A percentile compares a stretch with the other conserved stretches of the same genome.
phyloP scores from a whole-genome alignment of 1,140 invertebrate genomes.

The Papilio xuthus region DNA sequence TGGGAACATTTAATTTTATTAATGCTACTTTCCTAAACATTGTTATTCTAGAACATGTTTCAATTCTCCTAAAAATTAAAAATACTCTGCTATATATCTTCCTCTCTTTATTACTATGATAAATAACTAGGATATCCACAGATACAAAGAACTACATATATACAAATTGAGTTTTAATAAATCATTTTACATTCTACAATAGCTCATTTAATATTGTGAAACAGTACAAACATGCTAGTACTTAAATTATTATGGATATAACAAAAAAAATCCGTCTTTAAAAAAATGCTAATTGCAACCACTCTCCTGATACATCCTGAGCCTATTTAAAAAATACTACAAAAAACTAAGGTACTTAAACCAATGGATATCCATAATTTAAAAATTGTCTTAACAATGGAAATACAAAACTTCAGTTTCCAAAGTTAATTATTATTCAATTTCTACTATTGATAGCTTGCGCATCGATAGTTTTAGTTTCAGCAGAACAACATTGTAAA shows the following conservation, averaged over 20 bases:
- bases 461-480: no score
- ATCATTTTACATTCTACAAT: neutral
- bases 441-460: no score
- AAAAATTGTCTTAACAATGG: no score
- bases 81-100: neutral
- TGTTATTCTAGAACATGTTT: no score
- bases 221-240: neutral
- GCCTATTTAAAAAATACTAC: no score
- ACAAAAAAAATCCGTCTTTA: no score
- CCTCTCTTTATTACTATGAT: constrained; percentile 5
- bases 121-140: neutral
- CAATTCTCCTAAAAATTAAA: constrained; percentile 8
- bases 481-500: no score
- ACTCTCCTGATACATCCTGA: no score
- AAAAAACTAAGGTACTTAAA: neutral
- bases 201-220: constrained; percentile 3
- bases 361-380: no score
- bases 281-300: no score
- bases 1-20: neutral
- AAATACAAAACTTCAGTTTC: no score
- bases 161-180: neutral
- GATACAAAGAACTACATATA: neutral
- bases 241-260: no score
- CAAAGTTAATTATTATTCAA: neutral
- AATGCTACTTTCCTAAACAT: constrained; percentile 4